Conservation (phyloP, 2,888 invertebrate genomes). For the Aproaerema taeniolella region DNA sequence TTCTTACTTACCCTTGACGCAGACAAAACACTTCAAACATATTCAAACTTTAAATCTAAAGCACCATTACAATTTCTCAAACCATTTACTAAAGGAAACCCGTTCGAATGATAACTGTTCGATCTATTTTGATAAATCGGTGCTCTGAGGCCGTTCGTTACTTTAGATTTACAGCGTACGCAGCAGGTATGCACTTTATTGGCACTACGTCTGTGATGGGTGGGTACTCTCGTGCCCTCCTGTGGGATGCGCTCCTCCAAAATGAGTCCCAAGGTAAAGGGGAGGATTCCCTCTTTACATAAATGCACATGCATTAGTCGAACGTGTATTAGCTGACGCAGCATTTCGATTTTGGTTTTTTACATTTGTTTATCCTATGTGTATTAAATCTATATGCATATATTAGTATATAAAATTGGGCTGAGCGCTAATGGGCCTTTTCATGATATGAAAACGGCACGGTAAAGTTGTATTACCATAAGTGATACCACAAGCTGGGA, state of each 20-base stretch:
- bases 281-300: constrained; percentile 28
- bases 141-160: constrained; percentile 6
- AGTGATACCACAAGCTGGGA: no score
- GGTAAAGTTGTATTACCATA: no score
- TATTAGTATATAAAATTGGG: no score
- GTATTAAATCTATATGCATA: no score
- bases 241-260: constrained; percentile 35
- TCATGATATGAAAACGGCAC: no score
- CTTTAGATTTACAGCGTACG: constrained; percentile 12
- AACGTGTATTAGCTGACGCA: constrained; percentile 10
- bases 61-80: no score
- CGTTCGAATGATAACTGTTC: constrained; percentile 11
- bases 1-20: no score
- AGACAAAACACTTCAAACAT: no score
- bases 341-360: no score
- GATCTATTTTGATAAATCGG: constrained; percentile 11
- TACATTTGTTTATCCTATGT: no score
- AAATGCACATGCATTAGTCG: constrained; percentile 19
- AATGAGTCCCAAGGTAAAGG: constrained; percentile 52
- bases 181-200: constrained; percentile 39
- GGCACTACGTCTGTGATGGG: constrained; percentile 39
- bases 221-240: constrained; percentile 42
- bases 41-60: no score
- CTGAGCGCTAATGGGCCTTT: no score
- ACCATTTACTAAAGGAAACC: constrained; percentile 2